A percentile compares a stretch with the other conserved stretches of the same genome.
These are phyloP conservation scores for Isoperla grammatica DNA, from an alignment of 2,888 invertebrate species.

Conservation along the genomic window DNA sequence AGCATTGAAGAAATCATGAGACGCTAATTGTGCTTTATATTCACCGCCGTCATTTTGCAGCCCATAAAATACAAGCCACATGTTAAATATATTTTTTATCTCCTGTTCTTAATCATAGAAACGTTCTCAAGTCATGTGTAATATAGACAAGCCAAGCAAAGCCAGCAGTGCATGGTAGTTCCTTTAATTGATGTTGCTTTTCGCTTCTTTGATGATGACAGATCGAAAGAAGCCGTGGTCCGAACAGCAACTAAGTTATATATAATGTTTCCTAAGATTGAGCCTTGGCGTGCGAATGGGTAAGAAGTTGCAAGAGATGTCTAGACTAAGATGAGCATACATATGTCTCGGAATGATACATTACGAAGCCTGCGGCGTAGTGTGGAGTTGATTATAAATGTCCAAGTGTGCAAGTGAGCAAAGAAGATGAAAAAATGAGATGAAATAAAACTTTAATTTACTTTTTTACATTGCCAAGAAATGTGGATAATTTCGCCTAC, in stretches of 20 bases:
- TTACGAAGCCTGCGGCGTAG: not conserved
- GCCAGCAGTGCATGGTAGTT: not conserved
- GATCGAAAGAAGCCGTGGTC: constrained; percentile 2
- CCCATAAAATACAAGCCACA: not conserved
- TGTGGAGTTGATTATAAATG: constrained; percentile 1
- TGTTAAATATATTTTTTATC: constrained; percentile 3
- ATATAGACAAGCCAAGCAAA: constrained; percentile 7
- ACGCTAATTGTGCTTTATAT: constrained; percentile 49
- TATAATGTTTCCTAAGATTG: constrained; percentile 7
- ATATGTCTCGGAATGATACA: not conserved
- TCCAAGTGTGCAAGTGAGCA: not conserved
- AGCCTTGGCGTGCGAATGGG: not conserved
- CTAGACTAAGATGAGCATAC: not conserved
- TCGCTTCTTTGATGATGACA: constrained; percentile 11
- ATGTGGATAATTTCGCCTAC: constrained; percentile 5
- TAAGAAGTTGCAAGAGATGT: constrained; percentile 2
- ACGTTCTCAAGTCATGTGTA: not conserved
- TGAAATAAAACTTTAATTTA: constrained; percentile 8
- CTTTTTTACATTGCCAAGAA: constrained; percentile 7
- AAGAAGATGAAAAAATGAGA: constrained; percentile 8
- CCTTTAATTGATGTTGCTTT: constrained; percentile 15
- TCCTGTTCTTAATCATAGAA: too few species aligned
- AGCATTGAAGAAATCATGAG: constrained; percentile 90
- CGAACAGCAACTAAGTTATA: constrained; percentile 9
- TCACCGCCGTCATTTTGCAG: too few species aligned